Base-by-base conservation (phyloP, 2,113 vertebrate genomes). In the Ptychochromis oligacanthus region DNA sequence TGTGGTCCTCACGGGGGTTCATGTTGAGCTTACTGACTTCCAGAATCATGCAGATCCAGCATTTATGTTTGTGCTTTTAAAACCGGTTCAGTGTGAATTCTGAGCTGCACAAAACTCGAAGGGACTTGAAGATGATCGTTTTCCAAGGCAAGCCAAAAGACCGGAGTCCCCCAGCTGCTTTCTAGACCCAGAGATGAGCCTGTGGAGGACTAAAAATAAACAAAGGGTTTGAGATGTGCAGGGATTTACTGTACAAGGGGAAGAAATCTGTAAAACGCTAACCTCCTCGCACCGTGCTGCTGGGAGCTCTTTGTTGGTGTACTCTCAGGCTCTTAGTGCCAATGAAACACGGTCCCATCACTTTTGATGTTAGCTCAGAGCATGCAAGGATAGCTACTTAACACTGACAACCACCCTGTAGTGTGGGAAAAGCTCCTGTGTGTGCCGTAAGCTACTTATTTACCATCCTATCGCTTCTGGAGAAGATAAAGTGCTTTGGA, bases 401-500 rank as follows among this genome's bases (percentile, higher is more conserved):
- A 86, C 87, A 87, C 86, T 93, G 92, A 94, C 92, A 93, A 92
- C 89, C 84, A 89, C 82, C 87, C 82, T 80, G 79, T 89, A 89
- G 93, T 90, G 89, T 7, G 80, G 82, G 87, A 64, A 89, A 88
- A 87, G 92, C 89, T 87, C 74, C 85, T 80, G 88, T 84, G 89
- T 84, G 84, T 85, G 86, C 89, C 28, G 62, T 94, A 94, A 95
- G 93, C 93, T 86, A 92, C 94, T 94, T 93, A 94, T 93, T 94
- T 88, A 94, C 82, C 85, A 55, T 92, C 80, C 82, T 85, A 84
- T 92, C 78, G 15, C 88, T 91, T 80, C 75, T 65, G 81, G 17
- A 52, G 87, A 60, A 91, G 90, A 94, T 92, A 83, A 94, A 93
- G 70, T 91, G 85, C 90, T 91, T 87, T 87, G 52, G 84, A 77